Base-by-base conservation (phyloP, 2,113 vertebrate genomes). In the Amphiprion percula region DNA sequence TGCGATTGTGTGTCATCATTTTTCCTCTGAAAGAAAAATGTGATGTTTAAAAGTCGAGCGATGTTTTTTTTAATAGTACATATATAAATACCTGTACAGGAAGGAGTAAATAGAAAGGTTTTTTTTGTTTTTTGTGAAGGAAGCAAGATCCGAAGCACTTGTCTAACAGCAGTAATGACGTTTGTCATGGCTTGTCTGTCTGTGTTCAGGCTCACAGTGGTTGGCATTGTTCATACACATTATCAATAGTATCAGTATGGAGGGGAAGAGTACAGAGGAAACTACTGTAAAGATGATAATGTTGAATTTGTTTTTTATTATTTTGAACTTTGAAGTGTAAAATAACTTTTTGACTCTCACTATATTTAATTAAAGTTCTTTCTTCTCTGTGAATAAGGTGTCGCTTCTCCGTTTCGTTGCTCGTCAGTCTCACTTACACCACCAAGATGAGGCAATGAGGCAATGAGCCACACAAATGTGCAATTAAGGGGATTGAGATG, bases 351-450 rank as follows among this genome's bases (percentile, higher is more conserved):
- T 95, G 96, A 97, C 96, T 97, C 97, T 97, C 97, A 98, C 97
- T 96, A 97, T 98, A 97, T 99, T 99, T 98, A 98, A 99, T 98
- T 99, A 99, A 99, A 99, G 97, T 97, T 97, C 95, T 96, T 97
- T 98, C 97, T 96, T 97, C 96, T 98, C 97, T 98, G 97, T 98
- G 97, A 92, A 84, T 1, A 79, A 68, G 5, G 64, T 82, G 81
- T 90, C 12, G 0, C 1, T 65, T 79, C 15, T 74, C 24, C 24
- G 21, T 62, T 55, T 68, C 72, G 14, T 33, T 62, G 49, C 12
- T 84, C 12, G 46, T 68, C 10, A 0, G 41, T 24, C 54, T 77
- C 23, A 26, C 10, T 74, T 23, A 76, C 21, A 37, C 8, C 15
- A 9, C 50, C 17, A 23, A 1, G 30, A 46, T 14, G 63, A 17